phyloP scores from a whole-genome alignment of 2,113 vertebrate genomes.

The Megaptera novaeangliae region DNA sequence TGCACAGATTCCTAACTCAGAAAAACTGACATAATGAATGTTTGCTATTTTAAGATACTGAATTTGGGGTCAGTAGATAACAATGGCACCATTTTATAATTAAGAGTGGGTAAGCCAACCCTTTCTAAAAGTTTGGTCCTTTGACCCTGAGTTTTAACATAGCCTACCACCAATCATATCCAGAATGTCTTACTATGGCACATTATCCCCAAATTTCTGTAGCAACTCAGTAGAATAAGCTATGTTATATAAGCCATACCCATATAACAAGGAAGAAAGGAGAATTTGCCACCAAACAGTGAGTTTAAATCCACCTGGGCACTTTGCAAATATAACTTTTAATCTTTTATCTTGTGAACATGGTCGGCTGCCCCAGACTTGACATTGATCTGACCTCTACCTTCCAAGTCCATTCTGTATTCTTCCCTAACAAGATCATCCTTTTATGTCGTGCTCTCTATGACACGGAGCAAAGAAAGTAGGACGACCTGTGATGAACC shows the following conservation, averaged over 20 bases:
- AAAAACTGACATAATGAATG: not conserved
- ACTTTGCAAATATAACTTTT: not conserved
- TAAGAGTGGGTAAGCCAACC: not conserved
- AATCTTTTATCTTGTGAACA: not conserved
- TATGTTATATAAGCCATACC: not conserved
- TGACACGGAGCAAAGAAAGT: not conserved
- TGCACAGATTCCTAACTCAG: not conserved
- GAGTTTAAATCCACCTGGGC: not conserved
- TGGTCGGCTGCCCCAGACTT: not conserved
- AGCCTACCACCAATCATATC: not conserved
- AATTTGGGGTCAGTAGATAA: not conserved
- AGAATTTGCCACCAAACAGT: not conserved
- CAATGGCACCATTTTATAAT: not conserved
- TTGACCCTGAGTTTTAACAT: not conserved
- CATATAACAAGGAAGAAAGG: not conserved
- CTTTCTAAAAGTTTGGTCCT: constrained; percentile 3
- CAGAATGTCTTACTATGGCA: not conserved
- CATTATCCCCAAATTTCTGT: not conserved
- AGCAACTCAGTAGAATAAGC: not conserved
- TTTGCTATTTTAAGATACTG: not conserved
- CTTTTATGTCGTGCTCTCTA: not conserved
- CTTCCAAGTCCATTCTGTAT: not conserved
- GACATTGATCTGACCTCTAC: not conserved
- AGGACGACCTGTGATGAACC: not conserved
- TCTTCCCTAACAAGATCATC: not conserved